Evolutionary conservation across 2,888 invertebrate genomes (phyloP).

Genomic region (Eudasyphora cyanicolor): DNA sequence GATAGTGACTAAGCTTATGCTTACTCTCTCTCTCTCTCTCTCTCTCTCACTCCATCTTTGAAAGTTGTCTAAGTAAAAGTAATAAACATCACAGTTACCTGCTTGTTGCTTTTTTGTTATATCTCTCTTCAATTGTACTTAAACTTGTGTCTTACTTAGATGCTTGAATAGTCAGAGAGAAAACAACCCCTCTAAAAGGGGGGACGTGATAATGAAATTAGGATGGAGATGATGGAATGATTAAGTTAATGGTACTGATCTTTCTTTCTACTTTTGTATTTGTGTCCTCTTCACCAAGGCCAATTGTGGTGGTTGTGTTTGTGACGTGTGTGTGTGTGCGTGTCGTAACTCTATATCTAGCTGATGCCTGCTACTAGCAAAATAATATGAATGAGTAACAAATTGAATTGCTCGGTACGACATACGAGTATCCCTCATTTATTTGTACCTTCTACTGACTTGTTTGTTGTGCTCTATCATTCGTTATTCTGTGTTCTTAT

Average conservation of each 20-base stretch:
- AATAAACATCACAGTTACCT: background rate
- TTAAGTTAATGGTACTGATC: background rate
- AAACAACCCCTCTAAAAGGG: too few species aligned
- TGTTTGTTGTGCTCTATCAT: constrained; percentile 34
- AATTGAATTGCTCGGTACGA: background rate
- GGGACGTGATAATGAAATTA: too few species aligned
- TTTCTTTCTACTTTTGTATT: too few species aligned
- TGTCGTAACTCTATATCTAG: too few species aligned
- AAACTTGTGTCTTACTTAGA: background rate
- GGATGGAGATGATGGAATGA: background rate
- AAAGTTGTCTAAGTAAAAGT: background rate
- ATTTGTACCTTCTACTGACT: constrained; percentile 1
- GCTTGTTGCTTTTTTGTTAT: background rate
- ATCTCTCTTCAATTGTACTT: too few species aligned
- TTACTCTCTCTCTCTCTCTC: background rate
- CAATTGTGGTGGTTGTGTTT: background rate
- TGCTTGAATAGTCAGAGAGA: background rate
- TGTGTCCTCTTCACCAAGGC: too few species aligned
- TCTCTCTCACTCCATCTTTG: background rate
- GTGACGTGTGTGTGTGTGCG: background rate
- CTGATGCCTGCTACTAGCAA: background rate
- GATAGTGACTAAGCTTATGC: constrained; percentile 1
- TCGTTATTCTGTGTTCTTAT: constrained; percentile 66
- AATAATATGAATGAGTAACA: background rate
- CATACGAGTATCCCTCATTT: background rate